Conservation (phyloP, 2,797 vertebrate genomes). For the Podarcis lilfordi region DNA sequence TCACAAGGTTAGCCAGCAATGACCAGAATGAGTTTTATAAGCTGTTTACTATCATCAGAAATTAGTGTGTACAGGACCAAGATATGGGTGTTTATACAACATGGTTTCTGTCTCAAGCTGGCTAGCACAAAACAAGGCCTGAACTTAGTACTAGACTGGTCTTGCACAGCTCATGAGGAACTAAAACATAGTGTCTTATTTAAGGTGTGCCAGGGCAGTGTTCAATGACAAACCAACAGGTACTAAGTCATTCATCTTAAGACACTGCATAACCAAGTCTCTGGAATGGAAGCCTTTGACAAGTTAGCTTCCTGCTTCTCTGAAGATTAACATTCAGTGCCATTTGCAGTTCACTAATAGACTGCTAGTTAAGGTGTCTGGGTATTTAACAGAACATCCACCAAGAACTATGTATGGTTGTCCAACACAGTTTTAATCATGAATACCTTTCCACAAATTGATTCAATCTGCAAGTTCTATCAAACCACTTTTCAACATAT, state of each 20-base stretch:
- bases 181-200: background rate
- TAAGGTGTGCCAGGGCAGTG: background rate
- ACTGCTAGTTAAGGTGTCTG: background rate
- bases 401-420: background rate
- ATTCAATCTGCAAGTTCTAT: background rate
- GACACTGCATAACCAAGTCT: background rate
- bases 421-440: background rate
- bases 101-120: constrained; percentile 63
- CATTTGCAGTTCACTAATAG: background rate
- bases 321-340: background rate
- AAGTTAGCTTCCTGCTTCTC: background rate
- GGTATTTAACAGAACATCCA: background rate
- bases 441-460: background rate
- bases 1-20: constrained; percentile 7
- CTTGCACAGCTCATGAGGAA: constrained; percentile 16
- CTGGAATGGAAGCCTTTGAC: background rate
- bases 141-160: constrained; percentile 50
- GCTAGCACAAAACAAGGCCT: constrained; percentile 33
- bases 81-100: background rate
- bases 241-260: background rate
- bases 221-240: background rate
- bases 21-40: constrained; percentile 52
- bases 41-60: constrained; percentile 59
- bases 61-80: constrained; percentile 18
- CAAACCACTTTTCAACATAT: background rate